Conservation (phyloP, 2,888 invertebrate genomes). For the Parascotia fuliginaria region DNA sequence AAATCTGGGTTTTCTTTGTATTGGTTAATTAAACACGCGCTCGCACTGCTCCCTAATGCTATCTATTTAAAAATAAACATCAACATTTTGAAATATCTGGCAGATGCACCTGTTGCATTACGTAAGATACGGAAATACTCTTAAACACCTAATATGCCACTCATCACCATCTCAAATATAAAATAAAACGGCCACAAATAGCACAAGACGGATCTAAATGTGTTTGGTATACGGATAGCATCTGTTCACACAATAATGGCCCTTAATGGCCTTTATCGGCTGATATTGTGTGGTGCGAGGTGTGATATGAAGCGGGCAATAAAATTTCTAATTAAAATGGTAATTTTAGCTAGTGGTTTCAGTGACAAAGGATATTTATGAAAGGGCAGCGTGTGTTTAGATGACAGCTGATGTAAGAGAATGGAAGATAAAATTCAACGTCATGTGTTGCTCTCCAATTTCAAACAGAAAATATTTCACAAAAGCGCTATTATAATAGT, state of each 20-base stretch:
- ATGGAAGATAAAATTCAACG: too few species aligned
- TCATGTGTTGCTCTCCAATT: too few species aligned
- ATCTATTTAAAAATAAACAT: background rate
- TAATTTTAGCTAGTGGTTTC: too few species aligned
- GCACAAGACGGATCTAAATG: constrained; percentile 3
- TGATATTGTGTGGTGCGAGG: constrained; percentile 4
- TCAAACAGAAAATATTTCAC: too few species aligned
- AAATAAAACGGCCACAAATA: constrained; percentile 11
- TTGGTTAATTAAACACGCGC: too few species aligned
- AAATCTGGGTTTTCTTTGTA: too few species aligned
- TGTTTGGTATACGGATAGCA: constrained; percentile 1
- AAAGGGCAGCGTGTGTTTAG: too few species aligned
- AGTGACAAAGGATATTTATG: too few species aligned
- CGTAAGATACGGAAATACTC: constrained; percentile 17
- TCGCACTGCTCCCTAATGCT: too few species aligned
- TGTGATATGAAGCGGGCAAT: background rate
- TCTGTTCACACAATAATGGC: constrained; percentile 30
- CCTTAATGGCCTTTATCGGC: constrained; percentile 34
- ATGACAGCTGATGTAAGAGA: too few species aligned
- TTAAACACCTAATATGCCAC: constrained; percentile 7
- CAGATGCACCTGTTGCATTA: background rate
- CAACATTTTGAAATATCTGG: background rate
- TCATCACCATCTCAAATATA: constrained; percentile 17
- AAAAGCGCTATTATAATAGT: too few species aligned
- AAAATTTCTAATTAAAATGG: background rate